Percentiles rank a stretch among this genome's conserved stretches.
Conservation (phyloP, 2,113 vertebrate species). For the Hyla sarda region DNA sequence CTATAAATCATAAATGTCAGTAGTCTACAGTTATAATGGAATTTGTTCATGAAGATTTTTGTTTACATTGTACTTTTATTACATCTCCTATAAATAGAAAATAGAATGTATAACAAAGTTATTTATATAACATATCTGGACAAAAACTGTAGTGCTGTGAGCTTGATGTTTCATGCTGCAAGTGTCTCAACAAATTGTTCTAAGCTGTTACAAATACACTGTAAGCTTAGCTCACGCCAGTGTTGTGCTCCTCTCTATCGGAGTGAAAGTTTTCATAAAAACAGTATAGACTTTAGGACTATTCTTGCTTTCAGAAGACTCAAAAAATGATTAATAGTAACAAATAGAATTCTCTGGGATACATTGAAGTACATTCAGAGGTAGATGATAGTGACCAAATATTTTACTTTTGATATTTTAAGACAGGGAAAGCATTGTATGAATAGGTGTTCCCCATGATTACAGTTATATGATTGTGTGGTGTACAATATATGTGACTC, state of each 20-base stretch:
- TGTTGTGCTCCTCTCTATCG: not conserved
- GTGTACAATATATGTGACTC: not conserved
- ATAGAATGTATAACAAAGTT: too few species aligned
- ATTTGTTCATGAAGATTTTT: not conserved
- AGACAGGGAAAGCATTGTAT: not conserved
- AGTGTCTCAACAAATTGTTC: not conserved
- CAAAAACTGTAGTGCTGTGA: not conserved
- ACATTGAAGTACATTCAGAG: not conserved
- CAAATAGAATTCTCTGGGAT: not conserved
- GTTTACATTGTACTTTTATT: not conserved
- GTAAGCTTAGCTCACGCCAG: not conserved
- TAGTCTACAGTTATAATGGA: not conserved
- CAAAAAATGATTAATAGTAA: too few species aligned
- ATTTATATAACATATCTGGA: not conserved
- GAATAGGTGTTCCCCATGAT: not conserved
- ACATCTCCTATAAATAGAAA: not conserved
- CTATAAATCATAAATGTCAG: too few species aligned
- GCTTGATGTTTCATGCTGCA: not conserved
- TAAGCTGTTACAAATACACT: not conserved
- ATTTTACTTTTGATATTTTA: not conserved
- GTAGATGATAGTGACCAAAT: not conserved
- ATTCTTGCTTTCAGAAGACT: not conserved
- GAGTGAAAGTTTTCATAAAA: not conserved
- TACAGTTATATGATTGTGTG: not conserved
- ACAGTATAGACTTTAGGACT: not conserved